These are phyloP conservation scores for Drosophila pegasa DNA, from an alignment of 2,888 invertebrate species.

Conservation along the genomic window DNA sequence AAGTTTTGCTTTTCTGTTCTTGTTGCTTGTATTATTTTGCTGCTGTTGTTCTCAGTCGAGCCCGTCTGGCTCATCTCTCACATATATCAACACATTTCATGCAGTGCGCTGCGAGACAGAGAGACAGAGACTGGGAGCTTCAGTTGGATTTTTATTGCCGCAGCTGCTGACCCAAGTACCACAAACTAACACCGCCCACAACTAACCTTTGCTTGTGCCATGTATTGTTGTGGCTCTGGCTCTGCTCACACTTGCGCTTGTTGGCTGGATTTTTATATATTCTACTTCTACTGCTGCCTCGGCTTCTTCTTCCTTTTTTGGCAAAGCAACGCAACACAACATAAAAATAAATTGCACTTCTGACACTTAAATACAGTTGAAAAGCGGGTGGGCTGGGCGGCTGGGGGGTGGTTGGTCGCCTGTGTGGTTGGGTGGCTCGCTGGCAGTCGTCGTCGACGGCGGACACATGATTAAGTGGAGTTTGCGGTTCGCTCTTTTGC, in stretches of 20 bases:
- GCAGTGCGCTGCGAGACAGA: conserved; percentile 34
- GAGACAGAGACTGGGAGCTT: conserved; percentile 28
- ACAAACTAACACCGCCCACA: conserved; percentile 16
- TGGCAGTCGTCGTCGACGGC: conserved; percentile 33
- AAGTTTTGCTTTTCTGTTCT: conserved; percentile 15
- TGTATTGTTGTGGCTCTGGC: conserved; percentile 54
- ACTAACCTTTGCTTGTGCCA: conserved; percentile 62
- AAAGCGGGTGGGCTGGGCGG: conserved; percentile 31
- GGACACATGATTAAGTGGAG: conserved; percentile 79
- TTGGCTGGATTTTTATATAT: conserved; percentile 27
- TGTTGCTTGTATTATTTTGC: neutral
- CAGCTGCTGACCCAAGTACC: conserved; percentile 62
- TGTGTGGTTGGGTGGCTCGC: conserved; percentile 6
- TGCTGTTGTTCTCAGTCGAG: neutral
- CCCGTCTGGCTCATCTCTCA: conserved; percentile 50
- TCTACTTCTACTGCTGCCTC: no score
- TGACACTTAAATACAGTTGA: conserved; percentile 76
- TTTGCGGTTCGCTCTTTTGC: conserved; percentile 70
- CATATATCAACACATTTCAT: conserved; percentile 74
- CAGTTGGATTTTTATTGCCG: conserved; percentile 68
- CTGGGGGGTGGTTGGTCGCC: conserved; percentile 1
- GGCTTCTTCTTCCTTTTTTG: conserved; percentile 41
- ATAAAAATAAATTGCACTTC: conserved; percentile 80
- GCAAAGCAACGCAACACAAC: conserved; percentile 68
- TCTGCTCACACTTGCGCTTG: conserved; percentile 42